These are phyloP conservation scores for Rallus limicola DNA, from an alignment of 2,113 vertebrate species.

Conservation along the genomic window DNA sequence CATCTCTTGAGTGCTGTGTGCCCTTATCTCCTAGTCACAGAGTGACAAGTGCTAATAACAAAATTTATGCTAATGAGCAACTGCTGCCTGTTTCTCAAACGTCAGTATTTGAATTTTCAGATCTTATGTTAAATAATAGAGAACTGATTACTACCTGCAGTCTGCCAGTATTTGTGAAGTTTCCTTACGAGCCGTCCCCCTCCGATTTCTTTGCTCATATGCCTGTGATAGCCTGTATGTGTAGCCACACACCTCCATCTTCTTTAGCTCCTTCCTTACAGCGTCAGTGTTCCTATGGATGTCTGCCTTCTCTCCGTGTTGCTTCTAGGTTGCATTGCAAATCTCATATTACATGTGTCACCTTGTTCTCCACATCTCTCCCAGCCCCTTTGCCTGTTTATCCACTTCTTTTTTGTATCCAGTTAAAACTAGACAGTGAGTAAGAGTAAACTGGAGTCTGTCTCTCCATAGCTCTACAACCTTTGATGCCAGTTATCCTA, in stretches of 20 bases:
- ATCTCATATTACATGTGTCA: neutral
- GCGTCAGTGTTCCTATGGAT: accelerated
- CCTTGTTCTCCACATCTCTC: neutral
- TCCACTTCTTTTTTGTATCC: neutral
- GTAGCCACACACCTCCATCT: neutral
- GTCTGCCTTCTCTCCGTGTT: neutral
- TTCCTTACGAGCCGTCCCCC: neutral
- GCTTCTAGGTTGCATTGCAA: neutral
- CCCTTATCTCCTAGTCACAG: slow-evolving; percentile 29
- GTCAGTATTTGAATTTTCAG: neutral
- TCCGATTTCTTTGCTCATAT: neutral
- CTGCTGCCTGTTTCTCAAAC: slow-evolving; percentile 21
- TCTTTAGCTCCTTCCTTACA: neutral
- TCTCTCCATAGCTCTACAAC: neutral
- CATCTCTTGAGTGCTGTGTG: neutral
- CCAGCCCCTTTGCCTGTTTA: neutral
- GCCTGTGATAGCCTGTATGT: neutral
- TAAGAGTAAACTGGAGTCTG: neutral
- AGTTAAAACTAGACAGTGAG: neutral
- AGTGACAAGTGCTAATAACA: slow-evolving; percentile 61
- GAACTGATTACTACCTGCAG: neutral
- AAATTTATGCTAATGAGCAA: slow-evolving; percentile 47
- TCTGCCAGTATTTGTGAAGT: neutral
- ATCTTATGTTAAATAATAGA: neutral
- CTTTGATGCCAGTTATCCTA: neutral